These are phyloP conservation scores for Peromyscus nudipes DNA, from an alignment of 2,797 vertebrate species.

Conservation along the genomic window DNA sequence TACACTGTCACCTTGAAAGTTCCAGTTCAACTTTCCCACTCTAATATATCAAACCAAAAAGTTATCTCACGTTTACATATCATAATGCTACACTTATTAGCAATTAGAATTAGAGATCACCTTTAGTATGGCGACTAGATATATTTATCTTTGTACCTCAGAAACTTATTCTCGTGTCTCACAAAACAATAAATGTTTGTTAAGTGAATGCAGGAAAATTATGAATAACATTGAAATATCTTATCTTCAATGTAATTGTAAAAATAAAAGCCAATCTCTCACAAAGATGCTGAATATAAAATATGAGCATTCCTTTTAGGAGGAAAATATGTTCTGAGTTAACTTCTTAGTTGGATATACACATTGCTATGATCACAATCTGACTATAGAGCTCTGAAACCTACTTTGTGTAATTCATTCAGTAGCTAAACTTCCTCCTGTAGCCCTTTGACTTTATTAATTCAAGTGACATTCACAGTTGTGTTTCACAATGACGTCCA, in stretches of 20 bases:
- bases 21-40: neutral
- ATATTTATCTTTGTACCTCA: neutral
- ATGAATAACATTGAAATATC: neutral
- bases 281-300: neutral
- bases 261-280: neutral
- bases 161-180: neutral
- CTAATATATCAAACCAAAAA: neutral
- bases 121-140: neutral
- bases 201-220: neutral
- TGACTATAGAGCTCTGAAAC: slow-evolving; percentile 78
- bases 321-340: slow-evolving; percentile 33
- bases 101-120: neutral
- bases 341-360: slow-evolving; percentile 85
- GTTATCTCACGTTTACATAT: neutral
- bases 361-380: slow-evolving; percentile 79
- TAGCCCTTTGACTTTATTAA: slow-evolving; percentile 78
- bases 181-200: neutral
- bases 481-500: slow-evolving; percentile 50
- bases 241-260: neutral
- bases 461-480: slow-evolving; percentile 83
- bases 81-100: neutral
- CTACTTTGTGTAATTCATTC: slow-evolving; percentile 78
- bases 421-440: slow-evolving; percentile 76
- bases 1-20: neutral
- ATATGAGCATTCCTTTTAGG: neutral